phyloP scores from a whole-genome alignment of 2,888 invertebrate genomes.

The Lepidocyrtinus sp. region DNA sequence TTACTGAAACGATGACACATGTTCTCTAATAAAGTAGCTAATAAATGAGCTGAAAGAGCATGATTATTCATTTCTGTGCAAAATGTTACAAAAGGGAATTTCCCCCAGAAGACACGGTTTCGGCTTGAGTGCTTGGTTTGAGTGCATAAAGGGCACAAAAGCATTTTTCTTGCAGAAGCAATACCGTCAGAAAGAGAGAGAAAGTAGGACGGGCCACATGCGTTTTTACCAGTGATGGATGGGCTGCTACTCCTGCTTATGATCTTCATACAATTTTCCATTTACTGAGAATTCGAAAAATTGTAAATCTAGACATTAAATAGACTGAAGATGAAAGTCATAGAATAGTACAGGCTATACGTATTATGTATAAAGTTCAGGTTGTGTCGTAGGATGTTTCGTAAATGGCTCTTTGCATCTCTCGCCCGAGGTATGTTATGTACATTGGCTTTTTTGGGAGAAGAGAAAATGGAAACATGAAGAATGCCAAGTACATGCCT shows the following conservation, averaged over 20 bases:
- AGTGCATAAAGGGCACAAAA: neutral
- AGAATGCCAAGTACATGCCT: no score
- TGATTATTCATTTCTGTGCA: neutral
- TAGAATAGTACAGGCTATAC: neutral
- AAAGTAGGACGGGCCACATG: conserved; percentile 35
- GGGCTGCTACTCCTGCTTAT: neutral
- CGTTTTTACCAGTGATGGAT: conserved; percentile 17
- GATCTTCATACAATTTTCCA: conserved; percentile 3
- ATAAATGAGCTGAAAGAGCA: neutral
- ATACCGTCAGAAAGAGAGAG: conserved; percentile 6
- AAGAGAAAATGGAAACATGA: neutral
- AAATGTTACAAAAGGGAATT: neutral
- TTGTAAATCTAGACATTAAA: conserved; percentile 13
- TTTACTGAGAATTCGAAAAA: neutral
- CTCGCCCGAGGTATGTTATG: no score
- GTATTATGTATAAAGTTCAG: neutral
- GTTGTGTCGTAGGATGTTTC: no score
- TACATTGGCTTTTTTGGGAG: no score
- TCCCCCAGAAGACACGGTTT: conserved; percentile 1
- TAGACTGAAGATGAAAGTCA: neutral
- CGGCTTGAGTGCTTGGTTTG: neutral
- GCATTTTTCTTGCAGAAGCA: neutral
- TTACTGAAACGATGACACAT: neutral
- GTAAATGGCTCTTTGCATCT: no score
- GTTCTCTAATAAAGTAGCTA: neutral